Evolutionary conservation across 2,113 vertebrate species (phyloP).

Genomic region (Speoplatyrhinus poulsoni): DNA sequence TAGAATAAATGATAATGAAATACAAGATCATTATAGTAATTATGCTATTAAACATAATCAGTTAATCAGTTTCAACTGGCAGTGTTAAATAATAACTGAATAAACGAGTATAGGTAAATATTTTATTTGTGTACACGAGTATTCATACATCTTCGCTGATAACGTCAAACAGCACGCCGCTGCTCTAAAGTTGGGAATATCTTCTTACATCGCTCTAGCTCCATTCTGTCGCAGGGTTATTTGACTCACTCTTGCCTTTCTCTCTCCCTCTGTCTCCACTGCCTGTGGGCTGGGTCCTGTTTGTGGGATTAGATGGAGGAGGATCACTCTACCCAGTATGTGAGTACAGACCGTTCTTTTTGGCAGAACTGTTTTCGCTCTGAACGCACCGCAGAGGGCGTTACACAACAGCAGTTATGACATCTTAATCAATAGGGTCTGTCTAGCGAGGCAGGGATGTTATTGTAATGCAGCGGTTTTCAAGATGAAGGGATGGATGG

Average conservation of each 20-base stretch:
- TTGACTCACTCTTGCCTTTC: constrained; percentile 45
- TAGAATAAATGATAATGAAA: too few relatives aligned
- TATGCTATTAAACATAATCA: too few relatives aligned
- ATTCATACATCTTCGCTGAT: constrained; percentile 27
- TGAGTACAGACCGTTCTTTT: constrained; percentile 75
- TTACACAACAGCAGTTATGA: constrained; percentile 14
- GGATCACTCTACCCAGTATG: constrained; percentile 93
- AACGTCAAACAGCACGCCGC: constrained; percentile 26
- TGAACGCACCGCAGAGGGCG: constrained; percentile 21
- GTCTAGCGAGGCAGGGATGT: constrained; percentile 7
- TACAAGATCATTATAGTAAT: too few relatives aligned
- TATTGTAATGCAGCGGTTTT: too few relatives aligned
- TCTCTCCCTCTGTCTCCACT: constrained; percentile 52
- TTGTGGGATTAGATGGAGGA: constrained; percentile 86
- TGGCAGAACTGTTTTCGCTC: constrained; percentile 32
- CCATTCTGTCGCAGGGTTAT: constrained; percentile 33
- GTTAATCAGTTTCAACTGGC: too few relatives aligned
- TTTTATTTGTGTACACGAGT: constrained; percentile 24
- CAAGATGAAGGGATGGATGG: too few relatives aligned
- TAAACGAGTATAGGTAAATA: not conserved
- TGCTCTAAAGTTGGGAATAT: not conserved
- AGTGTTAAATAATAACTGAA: too few relatives aligned
- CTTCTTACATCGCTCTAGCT: constrained; percentile 28
- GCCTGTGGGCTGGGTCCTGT: constrained; percentile 63
- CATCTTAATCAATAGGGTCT: constrained; percentile 16